Conservation (phyloP, 2,888 invertebrate species). For the Cerastis rubricosa region DNA sequence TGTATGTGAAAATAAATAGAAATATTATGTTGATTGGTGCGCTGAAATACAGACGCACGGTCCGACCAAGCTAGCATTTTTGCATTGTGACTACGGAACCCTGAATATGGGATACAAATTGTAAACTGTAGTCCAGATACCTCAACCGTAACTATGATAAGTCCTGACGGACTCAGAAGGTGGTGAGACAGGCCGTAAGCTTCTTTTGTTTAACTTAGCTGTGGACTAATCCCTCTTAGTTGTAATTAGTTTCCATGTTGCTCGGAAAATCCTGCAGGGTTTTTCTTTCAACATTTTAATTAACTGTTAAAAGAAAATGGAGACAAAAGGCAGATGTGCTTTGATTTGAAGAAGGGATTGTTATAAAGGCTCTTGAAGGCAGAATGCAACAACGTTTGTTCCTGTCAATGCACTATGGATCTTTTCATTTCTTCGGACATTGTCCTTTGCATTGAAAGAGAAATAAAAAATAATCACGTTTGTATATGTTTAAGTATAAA, state of each 20-base stretch:
- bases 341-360: constrained; percentile 3
- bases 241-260: constrained; percentile 36
- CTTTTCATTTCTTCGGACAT: not conserved
- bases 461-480: not conserved
- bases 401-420: constrained; percentile 6
- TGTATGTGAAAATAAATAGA: not conserved
- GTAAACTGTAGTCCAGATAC: not conserved
- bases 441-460: not conserved
- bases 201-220: constrained; percentile 23
- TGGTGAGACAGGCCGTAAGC: constrained; percentile 5
- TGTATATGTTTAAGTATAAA: not conserved
- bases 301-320: constrained; percentile 23
- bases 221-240: constrained; percentile 27
- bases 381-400: not conserved
- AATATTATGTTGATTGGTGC: not conserved
- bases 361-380: not conserved
- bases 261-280: not conserved
- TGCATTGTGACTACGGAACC: not conserved
- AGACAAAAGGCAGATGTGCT: not conserved
- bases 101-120: not conserved
- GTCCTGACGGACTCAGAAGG: not conserved
- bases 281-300: constrained; percentile 29
- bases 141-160: not conserved
- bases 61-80: not conserved
- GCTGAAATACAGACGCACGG: not conserved